Percentiles rank a stretch among this genome's conserved stretches.
These are phyloP conservation scores for Genyomyrus donnyi DNA, from an alignment of 2,113 vertebrate genomes.

Conservation along the genomic window DNA sequence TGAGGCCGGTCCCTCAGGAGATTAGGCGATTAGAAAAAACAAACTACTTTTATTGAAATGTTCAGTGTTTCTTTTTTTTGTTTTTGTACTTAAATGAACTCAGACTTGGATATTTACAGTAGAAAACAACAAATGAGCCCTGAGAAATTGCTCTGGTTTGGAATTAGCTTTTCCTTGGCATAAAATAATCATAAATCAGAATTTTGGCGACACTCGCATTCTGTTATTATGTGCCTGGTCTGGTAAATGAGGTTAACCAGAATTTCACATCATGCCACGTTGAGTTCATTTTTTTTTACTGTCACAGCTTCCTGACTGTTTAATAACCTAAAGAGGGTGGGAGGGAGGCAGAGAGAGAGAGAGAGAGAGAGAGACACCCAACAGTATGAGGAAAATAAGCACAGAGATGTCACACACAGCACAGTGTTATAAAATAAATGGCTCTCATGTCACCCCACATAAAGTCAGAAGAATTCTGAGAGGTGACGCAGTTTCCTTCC, in stretches of 20 bases:
- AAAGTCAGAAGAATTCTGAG: neutral
- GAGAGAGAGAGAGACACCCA: neutral
- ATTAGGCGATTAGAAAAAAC: neutral
- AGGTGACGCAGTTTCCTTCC: neutral
- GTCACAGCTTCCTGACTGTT: neutral
- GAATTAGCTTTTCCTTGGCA: neutral
- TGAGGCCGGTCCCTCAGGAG: neutral
- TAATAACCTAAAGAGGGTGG: neutral
- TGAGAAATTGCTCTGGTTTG: neutral
- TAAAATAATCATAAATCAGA: neutral
- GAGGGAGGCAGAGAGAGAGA: neutral
- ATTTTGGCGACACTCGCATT: neutral
- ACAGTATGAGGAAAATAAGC: neutral
- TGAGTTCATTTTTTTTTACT: neutral
- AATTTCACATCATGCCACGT: neutral
- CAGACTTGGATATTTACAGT: neutral
- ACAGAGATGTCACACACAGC: neutral
- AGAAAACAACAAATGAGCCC: neutral
- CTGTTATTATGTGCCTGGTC: neutral
- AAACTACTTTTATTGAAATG: neutral
- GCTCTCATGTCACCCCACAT: neutral
- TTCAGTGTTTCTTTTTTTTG: neutral
- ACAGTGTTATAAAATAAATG: neutral
- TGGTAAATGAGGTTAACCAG: neutral
- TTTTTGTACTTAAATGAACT: neutral